Conservation (phyloP, 2,888 invertebrate species). For the Meteorus cinctellus region DNA sequence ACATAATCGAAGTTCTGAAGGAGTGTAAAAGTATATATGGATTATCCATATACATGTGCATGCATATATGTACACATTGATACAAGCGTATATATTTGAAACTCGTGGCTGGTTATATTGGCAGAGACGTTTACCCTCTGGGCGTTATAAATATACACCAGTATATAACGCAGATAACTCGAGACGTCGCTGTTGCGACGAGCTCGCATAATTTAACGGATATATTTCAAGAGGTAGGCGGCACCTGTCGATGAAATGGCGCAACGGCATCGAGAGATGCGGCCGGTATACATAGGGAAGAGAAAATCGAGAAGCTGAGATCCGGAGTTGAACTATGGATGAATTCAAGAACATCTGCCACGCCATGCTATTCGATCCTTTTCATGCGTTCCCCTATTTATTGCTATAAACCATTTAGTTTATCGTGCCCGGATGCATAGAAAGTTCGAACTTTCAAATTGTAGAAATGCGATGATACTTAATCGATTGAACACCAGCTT, state of each 20-base stretch:
- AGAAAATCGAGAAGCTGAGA: slow-evolving; percentile 35
- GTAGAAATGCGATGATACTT: slow-evolving; percentile 10
- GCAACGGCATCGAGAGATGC: slow-evolving; percentile 29
- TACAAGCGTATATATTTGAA: background rate
- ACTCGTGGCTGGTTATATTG: slow-evolving; percentile 24
- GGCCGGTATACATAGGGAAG: slow-evolving; percentile 4
- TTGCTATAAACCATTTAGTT: slow-evolving; percentile 14
- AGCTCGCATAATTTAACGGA: slow-evolving; percentile 45
- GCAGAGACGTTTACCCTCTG: slow-evolving; percentile 36
- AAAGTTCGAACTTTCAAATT: slow-evolving; percentile 31
- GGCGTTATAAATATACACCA: slow-evolving; percentile 16
- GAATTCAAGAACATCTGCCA: slow-evolving; percentile 42
- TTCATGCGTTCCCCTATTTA: slow-evolving; percentile 21
- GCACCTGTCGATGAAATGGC: slow-evolving; percentile 39
- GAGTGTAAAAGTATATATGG: too few relatives aligned
- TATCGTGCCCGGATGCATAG: background rate
- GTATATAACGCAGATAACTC: slow-evolving; percentile 30
- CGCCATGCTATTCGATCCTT: slow-evolving; percentile 28
- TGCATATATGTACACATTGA: background rate
- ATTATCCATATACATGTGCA: background rate
- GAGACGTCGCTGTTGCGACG: slow-evolving; percentile 38
- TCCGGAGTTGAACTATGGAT: slow-evolving; percentile 23
- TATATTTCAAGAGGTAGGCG: slow-evolving; percentile 39
- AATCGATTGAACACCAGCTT: slow-evolving; percentile 20
- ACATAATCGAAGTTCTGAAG: too few relatives aligned